Base-by-base conservation (phyloP, 35 echinoderm and acorn worm species). In the Ophiothrix spiculata region DNA sequence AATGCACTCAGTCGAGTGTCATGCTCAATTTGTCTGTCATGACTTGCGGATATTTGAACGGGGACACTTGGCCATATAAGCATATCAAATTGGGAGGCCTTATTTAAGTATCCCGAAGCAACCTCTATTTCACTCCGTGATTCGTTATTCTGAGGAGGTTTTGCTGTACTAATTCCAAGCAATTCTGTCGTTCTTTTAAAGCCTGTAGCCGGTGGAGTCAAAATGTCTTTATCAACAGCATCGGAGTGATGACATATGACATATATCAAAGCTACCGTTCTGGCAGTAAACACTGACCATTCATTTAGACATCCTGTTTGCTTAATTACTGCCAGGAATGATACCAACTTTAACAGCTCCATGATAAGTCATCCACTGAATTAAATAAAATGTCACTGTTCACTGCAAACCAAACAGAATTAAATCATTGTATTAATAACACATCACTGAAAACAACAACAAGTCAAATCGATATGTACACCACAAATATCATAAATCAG, bases 181-280 rank as follows among this genome's bases (percentile, higher is more conserved):
- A 69, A 28, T 69, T 69, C 60, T 69, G 60, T 69, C 60, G 8
- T 69, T 69, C 60, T 69, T 69, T 69, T 69, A 69, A 25, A n/a
- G 60, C 60, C 25, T 15, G 60, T 69, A 69, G 60, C 60, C 60
- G 17, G 16, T 12, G 60, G 60, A 69, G 60, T 2, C 8, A 25
- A 12, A 69, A 4, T n/a, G 25, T 6, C 23, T 25, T 69, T 69
- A 6, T 12, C 60, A 49, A 19, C 6, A 6, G 25, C 3, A 25
- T 15, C 60, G 25, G 3, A 15, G 23, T 28, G 3, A 28, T 69
- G 60, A n/a, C 60, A n/a, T 69, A n/a, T 69, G 60, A n/a, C 60
- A 25, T 15, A 69, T 6, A 69, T n/a, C 60, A 69, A 69, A 4
- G 25, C 60, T 10, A 69, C 60, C 2, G 60, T 69, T 4, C 60